phyloP scores from a whole-genome alignment of 23 tunicate species.

The Halocynthia aurantium region DNA sequence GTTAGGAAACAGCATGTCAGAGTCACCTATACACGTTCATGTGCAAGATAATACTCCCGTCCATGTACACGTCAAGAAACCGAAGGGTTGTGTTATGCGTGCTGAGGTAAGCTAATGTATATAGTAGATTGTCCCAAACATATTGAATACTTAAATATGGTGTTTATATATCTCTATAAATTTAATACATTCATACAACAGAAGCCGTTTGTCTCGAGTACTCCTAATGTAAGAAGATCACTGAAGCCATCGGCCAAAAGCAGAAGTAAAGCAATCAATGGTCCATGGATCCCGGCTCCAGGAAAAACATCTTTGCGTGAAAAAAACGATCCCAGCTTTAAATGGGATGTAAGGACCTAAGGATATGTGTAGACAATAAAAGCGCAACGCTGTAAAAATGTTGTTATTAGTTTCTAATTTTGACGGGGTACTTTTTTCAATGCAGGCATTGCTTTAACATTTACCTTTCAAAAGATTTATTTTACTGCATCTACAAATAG shows the following conservation, averaged over 20 bases:
- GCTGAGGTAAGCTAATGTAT: too few relatives aligned
- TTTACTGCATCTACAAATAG: not conserved
- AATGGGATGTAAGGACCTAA: constrained; percentile 74
- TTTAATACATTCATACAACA: not conserved
- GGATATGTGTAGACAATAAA: too few relatives aligned
- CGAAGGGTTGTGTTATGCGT: constrained; percentile 29
- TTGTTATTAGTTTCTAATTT: too few relatives aligned
- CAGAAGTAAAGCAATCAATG: constrained; percentile 31
- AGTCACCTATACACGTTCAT: constrained; percentile 77
- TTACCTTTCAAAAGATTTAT: not conserved
- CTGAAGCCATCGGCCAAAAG: constrained; percentile 39
- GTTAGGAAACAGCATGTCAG: constrained; percentile 23
- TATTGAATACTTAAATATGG: too few relatives aligned
- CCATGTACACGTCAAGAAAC: constrained; percentile 80
- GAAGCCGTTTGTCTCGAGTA: too few relatives aligned
- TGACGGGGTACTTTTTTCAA: too few relatives aligned
- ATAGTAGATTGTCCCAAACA: too few relatives aligned
- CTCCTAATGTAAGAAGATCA: constrained; percentile 9
- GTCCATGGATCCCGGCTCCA: constrained; percentile 95
- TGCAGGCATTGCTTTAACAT: not conserved
- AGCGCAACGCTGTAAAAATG: too few relatives aligned
- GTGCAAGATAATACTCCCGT: constrained; percentile 80
- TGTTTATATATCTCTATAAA: not conserved
- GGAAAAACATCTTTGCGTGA: constrained; percentile 64
- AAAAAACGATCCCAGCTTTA: constrained; percentile 36